Evolutionary conservation across 2,113 vertebrate genomes (phyloP).

Genomic region (Triplophysa rosa): DNA sequence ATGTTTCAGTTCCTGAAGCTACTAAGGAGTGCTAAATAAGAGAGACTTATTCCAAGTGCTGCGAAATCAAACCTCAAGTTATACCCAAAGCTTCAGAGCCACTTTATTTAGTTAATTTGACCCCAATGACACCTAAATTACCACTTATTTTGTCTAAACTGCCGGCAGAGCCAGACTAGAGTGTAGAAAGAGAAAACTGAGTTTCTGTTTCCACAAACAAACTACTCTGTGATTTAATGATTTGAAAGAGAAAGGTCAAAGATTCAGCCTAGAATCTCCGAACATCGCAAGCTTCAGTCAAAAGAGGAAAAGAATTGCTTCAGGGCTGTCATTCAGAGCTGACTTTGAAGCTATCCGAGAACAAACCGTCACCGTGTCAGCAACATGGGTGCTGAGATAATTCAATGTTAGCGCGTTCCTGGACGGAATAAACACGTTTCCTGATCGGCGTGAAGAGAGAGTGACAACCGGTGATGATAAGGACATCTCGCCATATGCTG

Average conservation of each 20-base stretch:
- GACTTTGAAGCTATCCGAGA: background rate
- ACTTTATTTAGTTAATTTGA: conserved; percentile 2
- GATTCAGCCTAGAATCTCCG: conserved; percentile 38
- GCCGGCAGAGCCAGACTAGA: background rate
- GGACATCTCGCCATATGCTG: conserved; percentile 29
- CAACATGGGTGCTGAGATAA: background rate
- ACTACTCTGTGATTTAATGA: background rate
- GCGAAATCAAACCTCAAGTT: background rate
- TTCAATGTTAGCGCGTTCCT: conserved; percentile 4
- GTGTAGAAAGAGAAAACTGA: no score
- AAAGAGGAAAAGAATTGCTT: conserved; percentile 32
- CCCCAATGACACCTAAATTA: background rate
- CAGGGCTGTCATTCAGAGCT: conserved; percentile 41
- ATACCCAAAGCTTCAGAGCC: background rate
- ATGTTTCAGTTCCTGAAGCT: no score
- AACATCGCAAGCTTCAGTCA: background rate
- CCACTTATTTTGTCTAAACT: background rate
- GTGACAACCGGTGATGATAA: background rate
- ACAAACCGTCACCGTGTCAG: conserved; percentile 25
- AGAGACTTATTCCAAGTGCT: background rate
- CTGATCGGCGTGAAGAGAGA: background rate
- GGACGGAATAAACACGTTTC: conserved; percentile 27
- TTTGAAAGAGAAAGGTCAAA: conserved; percentile 39
- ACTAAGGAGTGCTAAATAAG: background rate
- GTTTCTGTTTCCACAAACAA: background rate